These are phyloP conservation scores for Ataeniobius toweri DNA, from an alignment of 2,797 vertebrate genomes.

Conservation along the genomic window DNA sequence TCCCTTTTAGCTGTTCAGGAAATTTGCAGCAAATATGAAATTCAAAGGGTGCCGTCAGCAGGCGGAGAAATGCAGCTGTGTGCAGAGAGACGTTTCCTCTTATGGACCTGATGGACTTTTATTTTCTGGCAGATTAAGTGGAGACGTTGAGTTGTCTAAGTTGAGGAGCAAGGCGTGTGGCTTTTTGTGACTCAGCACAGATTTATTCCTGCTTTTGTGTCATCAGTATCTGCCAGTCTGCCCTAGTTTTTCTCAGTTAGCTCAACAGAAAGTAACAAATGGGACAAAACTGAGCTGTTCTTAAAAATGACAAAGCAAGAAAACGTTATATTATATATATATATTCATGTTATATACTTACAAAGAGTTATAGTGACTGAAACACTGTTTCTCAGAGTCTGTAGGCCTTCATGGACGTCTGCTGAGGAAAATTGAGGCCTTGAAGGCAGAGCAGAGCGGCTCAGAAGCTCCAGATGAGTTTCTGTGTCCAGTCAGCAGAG, in stretches of 20 bases:
- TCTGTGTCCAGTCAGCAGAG: conserved; percentile 88
- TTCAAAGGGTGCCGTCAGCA: conserved; percentile 23
- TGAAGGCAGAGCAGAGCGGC: conserved; percentile 72
- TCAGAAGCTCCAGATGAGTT: conserved; percentile 86
- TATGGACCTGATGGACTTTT: conserved; percentile 13
- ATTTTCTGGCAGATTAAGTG: conserved; percentile 14
- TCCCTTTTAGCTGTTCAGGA: conserved; percentile 24
- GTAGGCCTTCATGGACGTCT: conserved; percentile 84
- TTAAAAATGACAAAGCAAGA: background rate
- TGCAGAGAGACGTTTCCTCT: conserved; percentile 11
- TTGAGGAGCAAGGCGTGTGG: conserved; percentile 29
- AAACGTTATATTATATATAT: background rate
- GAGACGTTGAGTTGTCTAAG: conserved; percentile 18
- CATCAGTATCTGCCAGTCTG: background rate
- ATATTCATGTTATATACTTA: too few species aligned
- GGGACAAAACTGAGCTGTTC: background rate
- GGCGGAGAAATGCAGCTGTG: conserved; percentile 21
- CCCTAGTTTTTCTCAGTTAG: background rate
- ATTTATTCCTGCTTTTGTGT: conserved; percentile 39
- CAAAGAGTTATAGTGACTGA: background rate
- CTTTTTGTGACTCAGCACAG: conserved; percentile 30
- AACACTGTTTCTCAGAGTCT: conserved; percentile 75
- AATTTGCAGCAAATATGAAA: conserved; percentile 35
- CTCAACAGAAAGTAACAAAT: background rate
- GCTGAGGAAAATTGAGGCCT: conserved; percentile 81